Conservation (phyloP, 2,797 vertebrate species). For the Galago senegalensis region DNA sequence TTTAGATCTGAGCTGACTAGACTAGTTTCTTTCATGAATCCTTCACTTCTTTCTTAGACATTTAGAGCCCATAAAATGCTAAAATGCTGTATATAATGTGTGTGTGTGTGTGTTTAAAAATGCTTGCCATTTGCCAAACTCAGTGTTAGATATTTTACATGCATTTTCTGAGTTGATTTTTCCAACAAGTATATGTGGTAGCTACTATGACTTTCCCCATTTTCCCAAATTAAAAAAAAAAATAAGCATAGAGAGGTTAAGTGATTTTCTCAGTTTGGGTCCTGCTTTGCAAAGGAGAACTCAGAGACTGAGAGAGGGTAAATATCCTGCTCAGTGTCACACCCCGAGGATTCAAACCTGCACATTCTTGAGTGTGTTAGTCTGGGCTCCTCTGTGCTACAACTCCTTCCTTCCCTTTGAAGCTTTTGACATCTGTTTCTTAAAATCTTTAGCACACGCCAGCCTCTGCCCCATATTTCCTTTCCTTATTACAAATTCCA, state of each 20-base stretch:
- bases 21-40: not conserved
- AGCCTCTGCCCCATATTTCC: slow-evolving; percentile 54
- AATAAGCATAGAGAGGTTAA: not conserved
- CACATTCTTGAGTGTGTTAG: not conserved
- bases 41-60: not conserved
- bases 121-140: slow-evolving; percentile 5
- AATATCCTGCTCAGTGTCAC: slow-evolving; percentile 1
- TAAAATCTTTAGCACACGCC: slow-evolving; percentile 35
- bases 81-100: not conserved
- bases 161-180: slow-evolving; percentile 32
- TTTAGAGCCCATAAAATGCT: not conserved
- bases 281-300: not conserved
- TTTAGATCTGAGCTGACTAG: slow-evolving; percentile 6
- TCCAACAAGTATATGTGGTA: not conserved
- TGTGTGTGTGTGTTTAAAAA: not conserved
- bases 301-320: slow-evolving; percentile 6
- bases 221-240: not conserved
- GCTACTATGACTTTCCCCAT: not conserved
- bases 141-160: not conserved
- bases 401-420: slow-evolving; percentile 53
- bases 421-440: slow-evolving; percentile 57
- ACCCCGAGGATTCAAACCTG: not conserved
- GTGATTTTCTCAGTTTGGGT: not conserved
- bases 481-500: slow-evolving; percentile 50
- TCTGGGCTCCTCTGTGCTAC: not conserved